Evolutionary conservation across 2,888 invertebrate species (phyloP), one percentile per base, ranked within the genome.

Genomic region (Lydus trimaculatus): DNA sequence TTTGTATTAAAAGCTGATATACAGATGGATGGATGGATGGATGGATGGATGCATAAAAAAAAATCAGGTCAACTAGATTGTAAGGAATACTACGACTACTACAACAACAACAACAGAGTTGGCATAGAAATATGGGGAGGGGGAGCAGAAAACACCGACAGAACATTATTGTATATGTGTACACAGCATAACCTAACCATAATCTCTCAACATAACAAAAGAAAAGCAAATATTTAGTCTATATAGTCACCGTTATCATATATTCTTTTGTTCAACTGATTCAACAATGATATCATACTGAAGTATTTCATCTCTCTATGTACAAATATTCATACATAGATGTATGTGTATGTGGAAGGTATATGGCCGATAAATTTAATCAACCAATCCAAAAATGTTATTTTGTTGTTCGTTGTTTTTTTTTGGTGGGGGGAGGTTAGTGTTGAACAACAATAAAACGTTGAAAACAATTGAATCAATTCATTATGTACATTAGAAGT

Each of bases 261-360:
- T 20, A 48, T 48, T 48, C 48, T 48, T 48, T 48, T 48, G 48
- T 48, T 48, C 9, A 48, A 48, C 48, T 48, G 48, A 48, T 48
- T 48, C 48, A 48, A 48, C 48, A 48, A 48, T 48, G 48, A 48
- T 48, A 48, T 48, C 48, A 48, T 48, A 48, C 5, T 17, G 20
- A 11, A 48, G 48, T 48, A 48, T 48, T 48, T 48, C 13, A 48
- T 48, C 9, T 48, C 17, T 20, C 9, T n/a, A n/a, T n/a, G n/a
- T n/a, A n/a, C n/a, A n/a, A n/a, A n/a, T n/a, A n/a, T n/a, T n/a
- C n/a, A n/a, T 48, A 17, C 3, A n/a, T 43, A 17, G 4, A 8
- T 43, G 17, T 43, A 17, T 43, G 8, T 43, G 6, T 17, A 20
- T 48, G 11, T 48, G 23, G 11, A 48, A 48, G 48, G 48, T 48